phyloP scores from a whole-genome alignment of 1,140 invertebrate species.

The Phymastichus coffea region DNA sequence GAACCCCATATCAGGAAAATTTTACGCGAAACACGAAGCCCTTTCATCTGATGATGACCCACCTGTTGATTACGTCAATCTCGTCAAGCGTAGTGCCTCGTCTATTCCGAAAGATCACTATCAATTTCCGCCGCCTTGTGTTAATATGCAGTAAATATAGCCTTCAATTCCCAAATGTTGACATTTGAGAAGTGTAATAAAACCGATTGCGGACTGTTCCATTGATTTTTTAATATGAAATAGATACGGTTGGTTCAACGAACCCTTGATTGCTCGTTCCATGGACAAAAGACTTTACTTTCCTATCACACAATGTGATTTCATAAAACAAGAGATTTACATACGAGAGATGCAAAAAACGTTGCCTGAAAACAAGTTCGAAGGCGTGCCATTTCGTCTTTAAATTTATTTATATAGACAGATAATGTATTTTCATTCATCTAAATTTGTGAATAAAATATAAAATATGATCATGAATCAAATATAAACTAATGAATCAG shows the following conservation, averaged over 20 bases:
- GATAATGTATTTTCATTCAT: too few relatives aligned
- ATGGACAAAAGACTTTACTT: constrained; percentile 43
- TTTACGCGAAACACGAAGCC: constrained; percentile 46
- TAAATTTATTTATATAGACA: too few relatives aligned
- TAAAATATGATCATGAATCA: too few relatives aligned
- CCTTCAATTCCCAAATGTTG: constrained; percentile 3
- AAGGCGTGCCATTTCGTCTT: constrained; percentile 38
- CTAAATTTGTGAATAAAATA: too few relatives aligned
- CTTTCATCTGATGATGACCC: constrained; percentile 22
- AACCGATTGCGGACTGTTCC: not conserved
- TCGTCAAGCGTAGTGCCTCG: constrained; percentile 34
- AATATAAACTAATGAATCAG: too few relatives aligned
- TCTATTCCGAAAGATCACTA: constrained; percentile 40
- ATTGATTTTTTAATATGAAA: constrained; percentile 1
- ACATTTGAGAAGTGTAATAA: not conserved
- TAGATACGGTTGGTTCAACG: constrained; percentile 48
- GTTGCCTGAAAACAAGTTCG: constrained; percentile 36
- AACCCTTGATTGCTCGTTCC: constrained; percentile 34
- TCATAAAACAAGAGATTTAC: constrained; percentile 40
- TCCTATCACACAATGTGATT: constrained; percentile 35
- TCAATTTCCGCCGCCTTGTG: constrained; percentile 37
- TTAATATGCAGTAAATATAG: constrained; percentile 45
- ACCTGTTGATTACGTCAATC: constrained; percentile 37
- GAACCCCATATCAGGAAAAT: constrained; percentile 42
- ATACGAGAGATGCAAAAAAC: constrained; percentile 36